Evolutionary conservation across 2,113 vertebrate species (phyloP).

Genomic region (Emydocephalus ijimae): DNA sequence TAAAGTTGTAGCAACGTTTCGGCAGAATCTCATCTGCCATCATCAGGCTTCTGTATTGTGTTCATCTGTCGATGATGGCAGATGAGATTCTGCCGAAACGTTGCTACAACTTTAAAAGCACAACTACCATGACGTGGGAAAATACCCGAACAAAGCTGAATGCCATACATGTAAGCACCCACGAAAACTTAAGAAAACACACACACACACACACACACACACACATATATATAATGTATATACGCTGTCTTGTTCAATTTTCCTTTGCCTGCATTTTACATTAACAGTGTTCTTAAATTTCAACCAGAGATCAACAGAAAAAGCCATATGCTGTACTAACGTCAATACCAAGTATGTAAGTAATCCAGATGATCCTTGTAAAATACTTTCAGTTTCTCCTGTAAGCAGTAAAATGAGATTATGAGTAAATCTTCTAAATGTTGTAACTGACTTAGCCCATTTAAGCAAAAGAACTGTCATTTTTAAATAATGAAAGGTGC

Average conservation of each 20-base stretch:
- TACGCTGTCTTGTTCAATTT: neutral
- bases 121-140: no score
- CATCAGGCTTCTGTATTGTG: no score
- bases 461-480: neutral
- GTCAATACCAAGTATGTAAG: neutral
- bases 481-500: neutral
- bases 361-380: neutral
- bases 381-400: neutral
- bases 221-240: neutral
- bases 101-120: no score
- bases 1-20: no score
- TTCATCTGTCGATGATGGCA: no score
- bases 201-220: no score
- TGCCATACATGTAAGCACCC: no score
- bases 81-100: no score
- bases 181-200: no score
- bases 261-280: neutral
- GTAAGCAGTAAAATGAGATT: neutral
- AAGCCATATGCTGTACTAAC: neutral
- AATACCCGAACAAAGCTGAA: no score
- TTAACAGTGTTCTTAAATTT: neutral
- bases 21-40: no score
- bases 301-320: neutral
- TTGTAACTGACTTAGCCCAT: neutral
- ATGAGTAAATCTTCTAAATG: neutral